phyloP scores from a whole-genome alignment of 37 sponge, comb jelly and placozoan species.

The Petrosia ficiformis region DNA sequence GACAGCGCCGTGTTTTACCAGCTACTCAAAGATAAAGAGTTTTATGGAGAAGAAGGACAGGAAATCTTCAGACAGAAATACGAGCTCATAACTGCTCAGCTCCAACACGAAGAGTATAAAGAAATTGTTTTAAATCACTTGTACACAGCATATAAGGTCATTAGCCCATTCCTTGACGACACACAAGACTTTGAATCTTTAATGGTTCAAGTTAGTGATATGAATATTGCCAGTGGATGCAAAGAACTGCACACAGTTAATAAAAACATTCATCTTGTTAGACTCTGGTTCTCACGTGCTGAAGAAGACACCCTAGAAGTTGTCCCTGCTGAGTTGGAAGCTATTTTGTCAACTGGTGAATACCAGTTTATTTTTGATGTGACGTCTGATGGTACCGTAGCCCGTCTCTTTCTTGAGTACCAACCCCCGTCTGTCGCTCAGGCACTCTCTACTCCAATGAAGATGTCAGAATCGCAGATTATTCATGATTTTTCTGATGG shows the following conservation, averaged over 20 bases:
- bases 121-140: conserved; percentile 86
- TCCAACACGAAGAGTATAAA: conserved; percentile 90
- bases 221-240: conserved; percentile 31
- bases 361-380: conserved; percentile 46
- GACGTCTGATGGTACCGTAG: neutral
- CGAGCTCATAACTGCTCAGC: conserved; percentile 71
- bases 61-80: conserved; percentile 59
- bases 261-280: conserved; percentile 74
- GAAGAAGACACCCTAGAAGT: conserved; percentile 85
- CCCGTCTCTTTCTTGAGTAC: conserved; percentile 28
- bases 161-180: conserved; percentile 67
- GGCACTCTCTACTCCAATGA: neutral
- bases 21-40: conserved; percentile 65
- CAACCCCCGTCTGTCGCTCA: conserved; percentile 5
- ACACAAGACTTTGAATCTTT: conserved; percentile 38
- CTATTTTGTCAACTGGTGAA: conserved; percentile 58
- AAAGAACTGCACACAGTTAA: conserved; percentile 69
- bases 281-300: conserved; percentile 83
- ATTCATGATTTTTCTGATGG: neutral
- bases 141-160: conserved; percentile 72
- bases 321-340: conserved; percentile 57
- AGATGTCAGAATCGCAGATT: neutral
- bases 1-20: conserved; percentile 69
- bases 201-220: conserved; percentile 46
- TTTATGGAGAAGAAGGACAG: conserved; percentile 39